Evolutionary conservation across 2,113 vertebrate genomes (phyloP).

Genomic region (Puma concolor): DNA sequence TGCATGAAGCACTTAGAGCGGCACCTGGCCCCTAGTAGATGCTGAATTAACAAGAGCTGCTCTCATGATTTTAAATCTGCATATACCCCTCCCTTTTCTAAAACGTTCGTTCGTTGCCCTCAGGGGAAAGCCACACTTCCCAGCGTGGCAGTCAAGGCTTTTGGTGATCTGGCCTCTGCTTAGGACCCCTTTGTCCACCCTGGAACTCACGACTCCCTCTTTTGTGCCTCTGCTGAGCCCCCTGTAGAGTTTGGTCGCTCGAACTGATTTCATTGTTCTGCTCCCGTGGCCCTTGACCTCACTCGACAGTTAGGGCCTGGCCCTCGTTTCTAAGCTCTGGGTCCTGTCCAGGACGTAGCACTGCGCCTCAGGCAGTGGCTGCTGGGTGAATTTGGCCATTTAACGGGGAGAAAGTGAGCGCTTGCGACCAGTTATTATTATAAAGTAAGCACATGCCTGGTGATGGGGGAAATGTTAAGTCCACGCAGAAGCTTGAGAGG

Average conservation of each 20-base stretch:
- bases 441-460: not conserved
- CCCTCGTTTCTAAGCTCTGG: not conserved
- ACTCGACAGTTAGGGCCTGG: no score
- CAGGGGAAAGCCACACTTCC: not conserved
- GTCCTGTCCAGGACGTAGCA: not conserved
- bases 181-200: not conserved
- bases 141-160: not conserved
- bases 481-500: not conserved
- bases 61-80: not conserved
- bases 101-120: not conserved
- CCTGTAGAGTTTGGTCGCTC: not conserved
- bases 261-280: not conserved
- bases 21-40: not conserved
- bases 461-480: not conserved
- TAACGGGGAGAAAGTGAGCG: not conserved
- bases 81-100: not conserved
- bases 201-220: not conserved
- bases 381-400: not conserved
- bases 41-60: fast-evolving
- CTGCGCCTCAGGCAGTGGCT: not conserved
- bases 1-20: not conserved
- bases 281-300: not conserved
- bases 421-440: not conserved
- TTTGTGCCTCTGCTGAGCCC: not conserved
- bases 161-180: not conserved